Evolutionary conservation across 2,797 vertebrate species (phyloP).

Genomic region (Sylvia borin): DNA sequence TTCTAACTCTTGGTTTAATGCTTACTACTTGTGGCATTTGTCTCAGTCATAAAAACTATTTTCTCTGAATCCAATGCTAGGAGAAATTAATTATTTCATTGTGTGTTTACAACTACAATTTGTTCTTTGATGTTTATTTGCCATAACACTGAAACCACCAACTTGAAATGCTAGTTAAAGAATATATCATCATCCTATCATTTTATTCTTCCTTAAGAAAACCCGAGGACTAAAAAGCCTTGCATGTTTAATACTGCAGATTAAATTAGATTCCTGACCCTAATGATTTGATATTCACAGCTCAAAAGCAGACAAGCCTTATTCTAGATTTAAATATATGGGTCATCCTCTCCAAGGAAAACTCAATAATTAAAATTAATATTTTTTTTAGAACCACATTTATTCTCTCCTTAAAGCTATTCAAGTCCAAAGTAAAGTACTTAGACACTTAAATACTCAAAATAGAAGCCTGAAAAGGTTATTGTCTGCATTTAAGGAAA

Average conservation of each 20-base stretch:
- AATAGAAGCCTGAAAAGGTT: background rate
- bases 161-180: background rate
- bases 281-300: constrained; percentile 20
- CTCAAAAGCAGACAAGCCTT: background rate
- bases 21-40: background rate
- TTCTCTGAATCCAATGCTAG: background rate
- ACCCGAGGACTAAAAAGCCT: background rate
- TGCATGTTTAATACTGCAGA: background rate
- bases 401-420: background rate
- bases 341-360: constrained; percentile 34
- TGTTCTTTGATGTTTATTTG: background rate
- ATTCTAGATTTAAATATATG: constrained; percentile 14
- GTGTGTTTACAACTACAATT: background rate
- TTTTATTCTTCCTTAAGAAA: background rate
- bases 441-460: background rate
- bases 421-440: background rate
- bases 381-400: background rate
- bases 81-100: background rate
- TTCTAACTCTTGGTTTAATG: background rate
- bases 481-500: background rate
- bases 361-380: constrained; percentile 14
- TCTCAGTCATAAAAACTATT: background rate
- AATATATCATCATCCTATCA: background rate
- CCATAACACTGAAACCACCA: background rate
- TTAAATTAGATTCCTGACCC: constrained; percentile 27